These are phyloP conservation scores for Brevimyrus niger DNA, from an alignment of 2,113 vertebrate species.

Conservation along the genomic window DNA sequence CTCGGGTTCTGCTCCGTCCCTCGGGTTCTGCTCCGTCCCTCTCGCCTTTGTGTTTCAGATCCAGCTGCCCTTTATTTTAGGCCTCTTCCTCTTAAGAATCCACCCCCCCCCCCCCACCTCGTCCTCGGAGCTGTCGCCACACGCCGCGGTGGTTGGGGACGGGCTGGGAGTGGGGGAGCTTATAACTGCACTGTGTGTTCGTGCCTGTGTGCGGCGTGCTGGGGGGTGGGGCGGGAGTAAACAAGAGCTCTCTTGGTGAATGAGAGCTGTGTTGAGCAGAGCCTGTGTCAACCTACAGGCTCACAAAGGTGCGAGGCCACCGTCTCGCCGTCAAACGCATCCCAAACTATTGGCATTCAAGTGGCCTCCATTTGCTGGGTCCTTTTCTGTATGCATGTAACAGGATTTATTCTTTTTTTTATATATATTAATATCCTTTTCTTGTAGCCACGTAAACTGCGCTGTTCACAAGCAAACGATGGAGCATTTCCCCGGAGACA, in stretches of 20 bases:
- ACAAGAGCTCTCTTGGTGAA: not conserved
- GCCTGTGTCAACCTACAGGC: not conserved
- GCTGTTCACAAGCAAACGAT: not conserved
- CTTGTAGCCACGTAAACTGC: not conserved
- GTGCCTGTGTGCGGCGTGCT: not conserved
- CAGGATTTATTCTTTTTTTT: not conserved
- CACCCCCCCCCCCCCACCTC: not conserved
- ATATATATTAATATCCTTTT: not conserved
- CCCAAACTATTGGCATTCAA: not conserved
- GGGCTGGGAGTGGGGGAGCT: not conserved
- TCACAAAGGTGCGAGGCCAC: not conserved
- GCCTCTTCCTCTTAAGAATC: not conserved
- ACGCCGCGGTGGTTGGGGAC: not conserved
- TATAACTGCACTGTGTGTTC: not conserved
- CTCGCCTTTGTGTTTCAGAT: not conserved
- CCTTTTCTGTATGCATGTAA: not conserved
- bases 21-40: not conserved
- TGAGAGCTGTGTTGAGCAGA: not conserved
- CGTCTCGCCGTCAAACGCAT: not conserved
- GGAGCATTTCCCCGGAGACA: not conserved
- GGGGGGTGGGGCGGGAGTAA: not conserved
- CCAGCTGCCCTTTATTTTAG: not conserved
- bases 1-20: not conserved
- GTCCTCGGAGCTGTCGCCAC: not conserved
- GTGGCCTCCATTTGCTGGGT: not conserved